Conservation (phyloP, 2,113 vertebrate species). For the Myiozetetes cayanensis region DNA sequence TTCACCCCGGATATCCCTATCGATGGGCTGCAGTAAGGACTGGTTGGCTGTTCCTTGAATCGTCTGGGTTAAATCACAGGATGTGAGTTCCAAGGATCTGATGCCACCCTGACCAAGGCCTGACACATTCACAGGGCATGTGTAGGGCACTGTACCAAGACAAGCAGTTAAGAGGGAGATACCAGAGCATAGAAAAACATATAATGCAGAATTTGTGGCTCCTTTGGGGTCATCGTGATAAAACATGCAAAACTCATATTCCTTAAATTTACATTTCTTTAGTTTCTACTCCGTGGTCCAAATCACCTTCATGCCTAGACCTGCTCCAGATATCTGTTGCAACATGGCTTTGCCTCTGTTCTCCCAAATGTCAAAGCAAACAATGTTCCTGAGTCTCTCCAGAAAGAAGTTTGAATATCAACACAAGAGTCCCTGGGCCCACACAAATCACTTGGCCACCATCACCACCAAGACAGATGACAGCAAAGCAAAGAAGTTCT, state of each 20-base stretch:
- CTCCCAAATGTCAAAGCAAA: not conserved
- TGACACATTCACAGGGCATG: not conserved
- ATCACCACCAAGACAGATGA: not conserved
- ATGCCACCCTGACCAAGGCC: not conserved
- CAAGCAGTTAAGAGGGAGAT: not conserved
- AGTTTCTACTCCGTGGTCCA: not conserved
- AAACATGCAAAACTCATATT: not conserved
- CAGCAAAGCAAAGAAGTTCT: not conserved
- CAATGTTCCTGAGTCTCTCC: not conserved
- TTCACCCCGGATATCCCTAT: not conserved
- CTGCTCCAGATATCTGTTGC: not conserved
- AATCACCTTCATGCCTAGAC: not conserved
- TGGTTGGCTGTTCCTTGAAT: not conserved
- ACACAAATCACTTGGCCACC: not conserved
- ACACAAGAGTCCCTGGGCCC: not conserved
- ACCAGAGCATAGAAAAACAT: not conserved
- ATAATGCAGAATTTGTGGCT: not conserved
- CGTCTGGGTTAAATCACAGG: not conserved
- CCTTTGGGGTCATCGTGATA: not conserved
- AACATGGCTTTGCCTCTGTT: not conserved
- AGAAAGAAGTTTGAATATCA: not conserved
- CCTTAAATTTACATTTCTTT: not conserved
- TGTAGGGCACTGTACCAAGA: not conserved
- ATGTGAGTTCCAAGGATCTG: not conserved
- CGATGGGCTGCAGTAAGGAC: not conserved